Evolutionary conservation across 2,113 vertebrate genomes (phyloP).

Genomic region (Macrotus californicus): DNA sequence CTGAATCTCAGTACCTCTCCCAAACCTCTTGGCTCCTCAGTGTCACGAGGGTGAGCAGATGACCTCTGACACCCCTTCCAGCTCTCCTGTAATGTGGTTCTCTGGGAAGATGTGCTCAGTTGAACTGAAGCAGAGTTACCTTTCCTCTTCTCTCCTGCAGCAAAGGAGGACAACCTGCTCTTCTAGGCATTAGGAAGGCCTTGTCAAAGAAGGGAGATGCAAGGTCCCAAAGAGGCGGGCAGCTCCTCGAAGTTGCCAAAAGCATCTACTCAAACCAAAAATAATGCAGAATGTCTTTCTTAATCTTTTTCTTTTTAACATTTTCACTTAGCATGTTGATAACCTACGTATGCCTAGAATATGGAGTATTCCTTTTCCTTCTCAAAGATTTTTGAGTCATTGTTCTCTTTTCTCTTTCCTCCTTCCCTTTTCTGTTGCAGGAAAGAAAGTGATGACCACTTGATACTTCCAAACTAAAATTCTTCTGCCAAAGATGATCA

Average conservation of each 20-base stretch:
- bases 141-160: not conserved
- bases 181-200: not conserved
- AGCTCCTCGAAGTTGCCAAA: not conserved
- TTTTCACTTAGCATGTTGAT: not conserved
- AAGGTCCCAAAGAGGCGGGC: not conserved
- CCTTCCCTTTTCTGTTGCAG: slow-evolving; percentile 62
- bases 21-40: not conserved
- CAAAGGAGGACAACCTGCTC: not conserved
- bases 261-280: not conserved
- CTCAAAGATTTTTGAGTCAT: not conserved
- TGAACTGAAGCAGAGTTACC: not conserved
- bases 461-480: slow-evolving; percentile 77
- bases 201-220: not conserved
- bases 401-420: not conserved
- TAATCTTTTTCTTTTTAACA: not conserved
- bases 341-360: not conserved
- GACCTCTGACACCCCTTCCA: not conserved
- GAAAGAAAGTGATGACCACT: slow-evolving; percentile 74
- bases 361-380: not conserved
- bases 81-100: not conserved
- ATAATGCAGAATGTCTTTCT: not conserved
- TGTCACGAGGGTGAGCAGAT: not conserved
- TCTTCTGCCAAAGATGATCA: not conserved
- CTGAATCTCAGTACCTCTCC: not conserved
- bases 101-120: not conserved